These are phyloP conservation scores for Hippoglossus hippoglossus DNA, from an alignment of 2,797 vertebrate genomes.

Conservation along the genomic window DNA sequence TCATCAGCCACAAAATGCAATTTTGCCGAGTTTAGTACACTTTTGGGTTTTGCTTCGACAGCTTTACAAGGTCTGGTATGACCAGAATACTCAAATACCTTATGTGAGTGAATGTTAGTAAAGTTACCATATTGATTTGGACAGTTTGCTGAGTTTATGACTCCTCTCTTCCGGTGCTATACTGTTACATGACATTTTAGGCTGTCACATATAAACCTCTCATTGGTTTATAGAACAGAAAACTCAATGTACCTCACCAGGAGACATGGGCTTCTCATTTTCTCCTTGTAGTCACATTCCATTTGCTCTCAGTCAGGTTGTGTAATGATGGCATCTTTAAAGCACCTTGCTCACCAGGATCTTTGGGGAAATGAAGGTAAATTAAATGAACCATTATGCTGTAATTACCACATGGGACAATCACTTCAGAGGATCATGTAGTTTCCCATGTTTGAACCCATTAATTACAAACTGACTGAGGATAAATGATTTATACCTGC, in stretches of 20 bases:
- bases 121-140: not conserved
- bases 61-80: not conserved
- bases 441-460: not conserved
- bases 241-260: not conserved
- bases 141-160: not conserved
- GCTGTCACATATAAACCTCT: not conserved
- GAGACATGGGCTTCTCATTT: not conserved
- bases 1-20: not conserved
- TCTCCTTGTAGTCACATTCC: not conserved
- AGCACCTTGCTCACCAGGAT: not conserved
- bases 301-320: not conserved
- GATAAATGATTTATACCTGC: not conserved
- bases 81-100: not conserved
- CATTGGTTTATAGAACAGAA: not conserved
- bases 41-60: not conserved
- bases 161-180: not conserved
- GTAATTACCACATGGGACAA: not conserved
- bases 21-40: not conserved
- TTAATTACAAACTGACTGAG: not conserved
- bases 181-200: not conserved
- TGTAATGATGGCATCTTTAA: not conserved
- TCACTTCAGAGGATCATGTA: not conserved
- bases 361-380: not conserved
- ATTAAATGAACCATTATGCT: constrained; percentile 1
- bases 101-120: too few relatives aligned